Evolutionary conservation across 23 tunicate genomes (phyloP).

Genomic region (Aplidium turbinatum): DNA sequence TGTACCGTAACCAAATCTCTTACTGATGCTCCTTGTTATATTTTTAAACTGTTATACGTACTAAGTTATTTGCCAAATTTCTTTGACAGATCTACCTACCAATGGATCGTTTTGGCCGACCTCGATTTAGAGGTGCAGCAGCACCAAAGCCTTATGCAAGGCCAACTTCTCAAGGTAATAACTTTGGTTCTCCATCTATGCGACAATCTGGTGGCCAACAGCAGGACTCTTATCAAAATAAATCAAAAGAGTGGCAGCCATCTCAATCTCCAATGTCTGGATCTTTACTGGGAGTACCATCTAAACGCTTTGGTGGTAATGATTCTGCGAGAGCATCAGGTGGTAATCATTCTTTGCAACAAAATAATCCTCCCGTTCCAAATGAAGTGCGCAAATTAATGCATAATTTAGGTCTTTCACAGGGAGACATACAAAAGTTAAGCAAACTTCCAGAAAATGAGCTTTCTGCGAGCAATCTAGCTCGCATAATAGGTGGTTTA

Average conservation of each 20-base stretch:
- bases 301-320: no score
- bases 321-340: not conserved
- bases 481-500: conserved; percentile 46
- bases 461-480: conserved; percentile 44
- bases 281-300: conserved; percentile 1
- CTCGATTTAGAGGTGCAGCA: conserved; percentile 29
- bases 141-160: conserved; percentile 31
- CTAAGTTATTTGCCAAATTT: conserved; percentile 4
- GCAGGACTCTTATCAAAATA: conserved; percentile 8
- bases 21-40: no score
- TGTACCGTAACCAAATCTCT: no score
- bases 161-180: conserved; percentile 3
- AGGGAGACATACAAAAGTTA: conserved; percentile 62
- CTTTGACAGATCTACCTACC: conserved; percentile 14
- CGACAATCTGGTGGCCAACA: conserved; percentile 5
- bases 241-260: not conserved
- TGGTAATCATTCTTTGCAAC: not conserved
- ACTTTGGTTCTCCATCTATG: conserved; percentile 16
- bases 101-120: conserved; percentile 61
- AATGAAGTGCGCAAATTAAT: conserved; percentile 56
- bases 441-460: conserved; percentile 72
- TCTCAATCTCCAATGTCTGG: not conserved
- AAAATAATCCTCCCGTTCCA: not conserved
- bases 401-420: conserved; percentile 60
- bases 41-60: no score